Percentiles rank a stretch among this genome's conserved stretches.
These are phyloP conservation scores for Drosophila sulfurigaster DNA, from an alignment of 1,140 invertebrate genomes.

Conservation along the genomic window DNA sequence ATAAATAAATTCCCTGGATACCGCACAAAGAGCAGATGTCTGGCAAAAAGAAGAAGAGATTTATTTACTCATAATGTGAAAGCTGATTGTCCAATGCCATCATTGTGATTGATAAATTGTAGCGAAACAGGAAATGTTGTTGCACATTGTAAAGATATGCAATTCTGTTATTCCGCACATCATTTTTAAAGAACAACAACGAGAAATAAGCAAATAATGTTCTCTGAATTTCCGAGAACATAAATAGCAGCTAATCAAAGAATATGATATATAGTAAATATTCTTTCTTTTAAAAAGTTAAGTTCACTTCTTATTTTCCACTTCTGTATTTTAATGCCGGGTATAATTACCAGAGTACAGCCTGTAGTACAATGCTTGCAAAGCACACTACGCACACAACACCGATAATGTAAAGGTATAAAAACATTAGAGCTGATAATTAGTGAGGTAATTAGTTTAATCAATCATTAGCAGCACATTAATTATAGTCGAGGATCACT, in stretches of 20 bases:
- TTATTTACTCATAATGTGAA: neutral
- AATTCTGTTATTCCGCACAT: neutral
- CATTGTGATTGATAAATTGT: constrained; percentile 51
- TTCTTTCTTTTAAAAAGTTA: too few species aligned
- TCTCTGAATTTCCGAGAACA: too few species aligned
- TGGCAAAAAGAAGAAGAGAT: neutral
- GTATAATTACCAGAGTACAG: constrained; percentile 61
- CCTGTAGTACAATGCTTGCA: constrained; percentile 41
- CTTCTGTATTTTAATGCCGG: too few species aligned
- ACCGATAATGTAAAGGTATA: constrained; percentile 36
- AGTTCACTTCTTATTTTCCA: too few species aligned
- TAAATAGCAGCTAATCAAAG: too few species aligned
- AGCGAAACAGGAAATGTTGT: constrained; percentile 63
- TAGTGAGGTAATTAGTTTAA: neutral
- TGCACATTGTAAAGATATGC: constrained; percentile 3
- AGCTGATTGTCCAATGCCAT: constrained; percentile 39
- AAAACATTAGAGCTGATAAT: constrained; percentile 29
- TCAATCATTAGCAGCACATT: constrained; percentile 8
- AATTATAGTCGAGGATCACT: neutral
- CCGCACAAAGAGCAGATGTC: constrained; percentile 15
- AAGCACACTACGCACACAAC: constrained; percentile 54
- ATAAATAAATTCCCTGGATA: constrained; percentile 15
- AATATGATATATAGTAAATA: too few species aligned
- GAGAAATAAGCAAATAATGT: neutral
- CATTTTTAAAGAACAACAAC: neutral